Evolutionary conservation across 2,888 invertebrate species (phyloP).

Genomic region (Ochropacha duplaris): DNA sequence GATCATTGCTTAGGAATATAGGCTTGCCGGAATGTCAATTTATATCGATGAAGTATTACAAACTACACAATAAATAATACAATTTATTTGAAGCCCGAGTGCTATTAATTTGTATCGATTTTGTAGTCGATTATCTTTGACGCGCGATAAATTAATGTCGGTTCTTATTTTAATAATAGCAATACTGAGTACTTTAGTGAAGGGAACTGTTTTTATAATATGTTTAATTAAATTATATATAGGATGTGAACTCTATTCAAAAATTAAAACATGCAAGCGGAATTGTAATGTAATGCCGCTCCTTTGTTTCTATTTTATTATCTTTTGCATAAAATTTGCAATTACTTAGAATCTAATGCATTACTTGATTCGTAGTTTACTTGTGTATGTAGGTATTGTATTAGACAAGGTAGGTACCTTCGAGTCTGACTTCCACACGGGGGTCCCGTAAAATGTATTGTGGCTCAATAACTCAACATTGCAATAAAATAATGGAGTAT

Average conservation of each 20-base stretch:
- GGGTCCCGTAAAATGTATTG: no score
- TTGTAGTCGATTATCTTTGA: slow-evolving; percentile 1
- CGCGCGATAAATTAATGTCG: neutral
- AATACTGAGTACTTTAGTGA: neutral
- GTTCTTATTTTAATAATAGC: neutral
- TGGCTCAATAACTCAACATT: no score
- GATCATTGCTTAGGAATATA: slow-evolving; percentile 30
- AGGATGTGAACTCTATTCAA: neutral
- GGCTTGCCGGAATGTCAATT: slow-evolving; percentile 42
- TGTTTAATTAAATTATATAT: neutral
- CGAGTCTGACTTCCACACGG: no score
- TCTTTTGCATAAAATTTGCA: no score
- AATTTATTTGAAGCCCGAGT: slow-evolving; percentile 6
- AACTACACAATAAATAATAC: slow-evolving; percentile 9
- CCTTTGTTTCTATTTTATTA: no score
- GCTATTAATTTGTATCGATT: slow-evolving; percentile 2
- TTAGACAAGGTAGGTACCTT: no score
- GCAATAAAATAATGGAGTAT: no score
- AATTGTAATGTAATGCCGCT: no score
- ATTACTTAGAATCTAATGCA: no score
- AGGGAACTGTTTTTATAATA: neutral
- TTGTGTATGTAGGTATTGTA: no score
- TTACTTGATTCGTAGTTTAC: no score
- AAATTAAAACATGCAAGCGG: no score
- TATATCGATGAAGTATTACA: slow-evolving; percentile 31